Evolutionary conservation across 1,140 invertebrate species (phyloP).

Genomic region (Apocrypta bakeri): DNA sequence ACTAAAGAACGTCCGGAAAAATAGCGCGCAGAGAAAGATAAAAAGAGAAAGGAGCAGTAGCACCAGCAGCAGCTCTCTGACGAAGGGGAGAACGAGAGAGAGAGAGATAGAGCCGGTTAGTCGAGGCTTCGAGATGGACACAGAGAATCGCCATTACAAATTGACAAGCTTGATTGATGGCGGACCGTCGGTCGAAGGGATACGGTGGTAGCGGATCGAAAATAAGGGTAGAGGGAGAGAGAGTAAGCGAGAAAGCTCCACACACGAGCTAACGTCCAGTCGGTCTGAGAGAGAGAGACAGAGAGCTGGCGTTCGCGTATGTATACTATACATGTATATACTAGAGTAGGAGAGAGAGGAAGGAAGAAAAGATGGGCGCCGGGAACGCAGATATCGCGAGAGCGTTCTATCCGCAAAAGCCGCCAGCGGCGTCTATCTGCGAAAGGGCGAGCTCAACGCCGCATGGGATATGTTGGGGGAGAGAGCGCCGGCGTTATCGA

Average conservation of each 20-base stretch:
- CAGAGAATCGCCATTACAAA: slow-evolving; percentile 77
- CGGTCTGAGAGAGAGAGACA: slow-evolving; percentile 10
- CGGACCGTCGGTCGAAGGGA: slow-evolving; percentile 63
- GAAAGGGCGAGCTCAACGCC: slow-evolving; percentile 36
- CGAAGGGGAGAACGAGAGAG: slow-evolving; percentile 40
- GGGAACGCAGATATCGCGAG: slow-evolving; percentile 60
- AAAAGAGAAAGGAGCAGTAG: slow-evolving; percentile 14
- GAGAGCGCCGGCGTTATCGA: slow-evolving; percentile 67
- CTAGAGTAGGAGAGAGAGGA: slow-evolving; percentile 29
- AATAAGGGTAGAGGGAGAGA: slow-evolving; percentile 55
- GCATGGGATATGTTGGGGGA: slow-evolving; percentile 24
- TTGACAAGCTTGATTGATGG: slow-evolving; percentile 77
- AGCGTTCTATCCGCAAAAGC: slow-evolving; percentile 56
- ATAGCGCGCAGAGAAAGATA: slow-evolving; percentile 16
- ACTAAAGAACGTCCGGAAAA: slow-evolving; percentile 40
- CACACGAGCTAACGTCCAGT: slow-evolving; percentile 28
- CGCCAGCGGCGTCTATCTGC: slow-evolving; percentile 54
- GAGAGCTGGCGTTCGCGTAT: neutral
- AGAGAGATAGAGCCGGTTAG: slow-evolving; percentile 32
- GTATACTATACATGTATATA: no score
- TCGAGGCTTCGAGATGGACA: slow-evolving; percentile 66
- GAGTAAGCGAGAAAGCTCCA: neutral
- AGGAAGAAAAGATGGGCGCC: slow-evolving; percentile 45
- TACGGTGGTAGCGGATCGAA: slow-evolving; percentile 50
- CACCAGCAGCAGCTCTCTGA: neutral